phyloP scores from a whole-genome alignment of 1,140 invertebrate genomes.

The Leguminivora glycinivorella region DNA sequence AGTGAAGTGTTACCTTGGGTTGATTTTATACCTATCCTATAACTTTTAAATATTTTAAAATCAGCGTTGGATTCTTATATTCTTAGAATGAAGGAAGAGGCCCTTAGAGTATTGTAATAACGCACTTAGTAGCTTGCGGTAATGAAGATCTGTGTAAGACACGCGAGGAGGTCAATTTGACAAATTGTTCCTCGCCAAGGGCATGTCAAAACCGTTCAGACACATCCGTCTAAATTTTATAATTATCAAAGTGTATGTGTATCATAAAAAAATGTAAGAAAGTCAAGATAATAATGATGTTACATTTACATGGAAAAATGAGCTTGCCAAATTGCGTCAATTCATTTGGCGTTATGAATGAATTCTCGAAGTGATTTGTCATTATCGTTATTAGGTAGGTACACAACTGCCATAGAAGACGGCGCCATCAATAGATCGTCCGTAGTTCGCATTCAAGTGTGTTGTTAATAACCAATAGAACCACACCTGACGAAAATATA shows the following conservation, averaged over 20 bases:
- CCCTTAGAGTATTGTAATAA: slow-evolving; percentile 11
- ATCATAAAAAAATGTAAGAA: not conserved
- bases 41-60: too few species aligned
- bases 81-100: slow-evolving; percentile 5
- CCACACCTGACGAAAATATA: too few species aligned
- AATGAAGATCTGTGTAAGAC: slow-evolving; percentile 9
- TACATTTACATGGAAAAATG: not conserved
- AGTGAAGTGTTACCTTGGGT: too few species aligned
- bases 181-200: slow-evolving; percentile 10
- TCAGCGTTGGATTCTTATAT: not conserved
- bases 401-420: not conserved
- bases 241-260: not conserved
- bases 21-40: too few species aligned
- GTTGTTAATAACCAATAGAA: too few species aligned
- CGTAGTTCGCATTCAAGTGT: not conserved
- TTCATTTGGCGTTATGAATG: not conserved
- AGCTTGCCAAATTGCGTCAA: not conserved
- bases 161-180: slow-evolving; percentile 10
- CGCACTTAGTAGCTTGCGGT: slow-evolving; percentile 6
- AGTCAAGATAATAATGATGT: not conserved
- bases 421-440: not conserved
- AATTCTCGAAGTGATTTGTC: not conserved
- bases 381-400: slow-evolving; percentile 13
- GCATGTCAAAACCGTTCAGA: not conserved
- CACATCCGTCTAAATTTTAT: not conserved